Evolutionary conservation across 2,113 vertebrate genomes (phyloP), one percentile per base, ranked within the genome.

Genomic region (Gasterosteus nipponicus): DNA sequence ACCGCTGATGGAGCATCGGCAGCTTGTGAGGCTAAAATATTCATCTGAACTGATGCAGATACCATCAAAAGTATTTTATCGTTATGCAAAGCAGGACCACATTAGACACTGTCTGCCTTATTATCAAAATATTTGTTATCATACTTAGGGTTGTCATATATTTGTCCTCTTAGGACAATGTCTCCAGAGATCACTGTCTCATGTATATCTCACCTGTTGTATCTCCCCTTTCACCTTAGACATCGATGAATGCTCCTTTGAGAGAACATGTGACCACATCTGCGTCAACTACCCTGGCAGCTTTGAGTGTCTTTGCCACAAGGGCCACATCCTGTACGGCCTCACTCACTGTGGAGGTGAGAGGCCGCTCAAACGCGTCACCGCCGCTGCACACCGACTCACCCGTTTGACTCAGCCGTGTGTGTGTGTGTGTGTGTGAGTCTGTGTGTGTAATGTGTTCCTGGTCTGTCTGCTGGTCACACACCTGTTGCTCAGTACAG

Each of bases 281-380:
- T 99, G 98, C 77, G 94, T 98, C 93, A 99, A 99, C 93, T 98
- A 97, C 79, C 95, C 96, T 0, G 97, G 97, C 61, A 96, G 96
- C 89, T 99, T 96, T 22, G 96, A 98, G 83, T 99, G 98, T 58
- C 75, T 96, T 53, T 99, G 98, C 74, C 95, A 95, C 78, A 96
- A 93, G n/a, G 98, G 98, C 66, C 96, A 96, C 89, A 96, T 93
- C 0, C 94, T 99, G 74, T 99, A 99, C 0, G 98, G 97, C 47
- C 92, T 96, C 49, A 97, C 97, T 0, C 98, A 99, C 92, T 99
- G 98, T 44, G 98, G 98, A 95, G 98, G 98, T 99, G 92, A 94
- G 96, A 64, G 2, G 68, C 26, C 7, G 41, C 62, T 64, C 49
- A 11, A 0, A 26, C 35, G 10, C 3, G 4, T 56, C 33, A 31